Conservation (phyloP, 2,888 invertebrate species). For the Baronia brevicornis region DNA sequence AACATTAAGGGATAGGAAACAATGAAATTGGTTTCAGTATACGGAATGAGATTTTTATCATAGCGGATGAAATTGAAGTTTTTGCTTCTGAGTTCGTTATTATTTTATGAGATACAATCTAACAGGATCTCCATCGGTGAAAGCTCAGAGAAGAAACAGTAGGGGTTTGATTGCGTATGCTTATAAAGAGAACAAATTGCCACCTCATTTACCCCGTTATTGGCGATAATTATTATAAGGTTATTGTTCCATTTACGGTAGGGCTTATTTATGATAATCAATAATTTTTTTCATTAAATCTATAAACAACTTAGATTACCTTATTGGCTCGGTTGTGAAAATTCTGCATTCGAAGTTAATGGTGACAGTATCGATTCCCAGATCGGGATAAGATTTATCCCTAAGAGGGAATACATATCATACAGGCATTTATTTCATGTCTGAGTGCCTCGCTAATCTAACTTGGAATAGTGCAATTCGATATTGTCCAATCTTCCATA, state of each 20-base stretch:
- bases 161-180: constrained; percentile 27
- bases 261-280: constrained; percentile 64
- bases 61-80: constrained; percentile 8
- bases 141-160: constrained; percentile 25
- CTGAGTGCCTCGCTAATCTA: no score
- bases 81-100: constrained; percentile 6
- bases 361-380: no score
- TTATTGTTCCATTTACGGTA: constrained; percentile 68
- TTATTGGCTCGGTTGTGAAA: no score
- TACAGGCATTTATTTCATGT: no score
- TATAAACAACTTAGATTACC: no score
- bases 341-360: no score
- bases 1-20: constrained; percentile 11
- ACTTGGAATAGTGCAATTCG: no score
- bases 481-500: no score
- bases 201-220: constrained; percentile 43
- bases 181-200: constrained; percentile 20
- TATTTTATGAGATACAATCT: constrained; percentile 13
- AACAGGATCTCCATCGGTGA: constrained; percentile 8
- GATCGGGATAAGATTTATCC: no score
- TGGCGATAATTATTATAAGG: constrained; percentile 23
- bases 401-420: no score
- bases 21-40: constrained; percentile 9
- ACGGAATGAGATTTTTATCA: constrained; percentile 14
- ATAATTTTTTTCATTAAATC: no score